A percentile compares a stretch with the other conserved stretches of the same genome.
Evolutionary conservation across 2,797 vertebrate genomes (phyloP).

Genomic region (Melanotaenia nigrans): DNA sequence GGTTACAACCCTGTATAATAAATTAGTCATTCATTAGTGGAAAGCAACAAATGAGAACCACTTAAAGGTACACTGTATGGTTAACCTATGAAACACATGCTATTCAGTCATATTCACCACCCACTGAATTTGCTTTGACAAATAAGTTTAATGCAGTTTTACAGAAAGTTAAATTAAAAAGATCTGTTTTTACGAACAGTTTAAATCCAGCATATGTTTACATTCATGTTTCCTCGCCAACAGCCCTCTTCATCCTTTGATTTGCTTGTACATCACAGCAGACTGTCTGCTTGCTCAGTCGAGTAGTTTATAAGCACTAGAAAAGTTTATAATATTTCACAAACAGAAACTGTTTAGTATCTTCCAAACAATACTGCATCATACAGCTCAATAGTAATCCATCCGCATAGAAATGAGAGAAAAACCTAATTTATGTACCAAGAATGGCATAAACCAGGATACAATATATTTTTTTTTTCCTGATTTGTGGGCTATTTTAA

Average conservation of each 20-base stretch:
- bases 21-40: neutral
- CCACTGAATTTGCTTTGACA: neutral
- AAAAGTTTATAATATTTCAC: neutral
- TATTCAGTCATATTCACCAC: conserved; percentile 9
- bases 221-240: neutral
- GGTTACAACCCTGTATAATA: neutral
- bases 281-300: neutral
- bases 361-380: neutral
- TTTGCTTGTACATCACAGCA: conserved; percentile 9
- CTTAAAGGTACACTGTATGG: neutral
- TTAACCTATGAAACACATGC: conserved; percentile 12
- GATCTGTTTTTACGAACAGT: neutral
- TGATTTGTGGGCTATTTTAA: neutral
- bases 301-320: neutral
- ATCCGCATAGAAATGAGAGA: neutral
- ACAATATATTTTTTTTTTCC: neutral
- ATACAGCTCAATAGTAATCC: neutral
- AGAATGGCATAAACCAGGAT: neutral
- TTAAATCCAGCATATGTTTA: conserved; percentile 13
- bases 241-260: neutral
- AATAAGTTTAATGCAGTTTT: neutral
- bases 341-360: neutral
- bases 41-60: neutral
- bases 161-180: too few relatives aligned
- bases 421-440: conserved; percentile 14